phyloP scores from a whole-genome alignment of 2,797 vertebrate genomes.

The Prunella strophiata region DNA sequence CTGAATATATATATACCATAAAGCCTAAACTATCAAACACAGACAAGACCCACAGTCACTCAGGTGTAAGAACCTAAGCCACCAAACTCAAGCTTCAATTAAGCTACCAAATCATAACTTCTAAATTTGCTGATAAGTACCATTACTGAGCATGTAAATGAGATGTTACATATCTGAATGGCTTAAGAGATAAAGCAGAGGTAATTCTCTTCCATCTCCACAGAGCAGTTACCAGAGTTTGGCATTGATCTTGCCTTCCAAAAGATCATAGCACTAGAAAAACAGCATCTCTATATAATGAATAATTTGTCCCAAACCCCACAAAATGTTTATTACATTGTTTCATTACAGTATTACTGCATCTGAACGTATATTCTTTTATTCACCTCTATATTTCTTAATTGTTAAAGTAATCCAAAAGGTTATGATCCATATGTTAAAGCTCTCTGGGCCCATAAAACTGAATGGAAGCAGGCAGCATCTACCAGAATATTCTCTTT shows the following conservation, averaged over 20 bases:
- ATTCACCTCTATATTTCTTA: slow-evolving; percentile 1
- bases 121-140: not conserved
- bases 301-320: not conserved
- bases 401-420: slow-evolving; percentile 51
- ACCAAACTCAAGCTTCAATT: not conserved
- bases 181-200: not conserved
- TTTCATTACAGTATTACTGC: not conserved
- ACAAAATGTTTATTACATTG: not conserved
- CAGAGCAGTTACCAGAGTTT: not conserved
- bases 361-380: not conserved
- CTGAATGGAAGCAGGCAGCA: slow-evolving; percentile 26
- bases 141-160: not conserved
- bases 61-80: not conserved
- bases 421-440: slow-evolving; percentile 31
- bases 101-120: not conserved
- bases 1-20: not conserved
- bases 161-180: not conserved
- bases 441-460: slow-evolving; percentile 60
- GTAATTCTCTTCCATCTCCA: not conserved
- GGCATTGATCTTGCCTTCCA: not conserved
- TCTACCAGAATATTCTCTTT: slow-evolving; percentile 37
- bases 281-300: not conserved
- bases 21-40: not conserved
- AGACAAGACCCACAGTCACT: not conserved
- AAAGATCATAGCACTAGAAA: not conserved